A percentile compares a stretch with the other conserved stretches of the same genome.
These are phyloP conservation scores for Gymnorhina tibicen DNA, from an alignment of 2,113 vertebrate genomes.

Conservation along the genomic window DNA sequence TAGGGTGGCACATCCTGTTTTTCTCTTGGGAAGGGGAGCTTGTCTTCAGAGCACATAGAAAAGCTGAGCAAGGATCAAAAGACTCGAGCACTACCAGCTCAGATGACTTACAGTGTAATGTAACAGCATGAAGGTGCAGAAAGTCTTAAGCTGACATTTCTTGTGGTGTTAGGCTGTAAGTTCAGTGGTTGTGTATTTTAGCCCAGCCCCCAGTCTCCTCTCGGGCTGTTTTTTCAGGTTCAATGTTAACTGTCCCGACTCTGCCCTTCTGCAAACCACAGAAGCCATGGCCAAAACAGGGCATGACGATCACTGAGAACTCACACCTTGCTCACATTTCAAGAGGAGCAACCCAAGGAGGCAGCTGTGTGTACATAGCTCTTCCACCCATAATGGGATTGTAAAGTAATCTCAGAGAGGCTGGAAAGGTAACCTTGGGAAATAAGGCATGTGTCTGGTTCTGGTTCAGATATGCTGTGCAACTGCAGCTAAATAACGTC, in stretches of 20 bases:
- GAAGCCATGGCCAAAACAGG: not conserved
- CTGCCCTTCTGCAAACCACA: not conserved
- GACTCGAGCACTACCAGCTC: not conserved
- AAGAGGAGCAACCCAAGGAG: not conserved
- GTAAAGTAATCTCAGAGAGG: not conserved
- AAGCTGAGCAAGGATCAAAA: not conserved
- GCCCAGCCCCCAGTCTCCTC: not conserved
- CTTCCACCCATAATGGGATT: slow-evolving; percentile 4
- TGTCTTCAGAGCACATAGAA: not conserved
- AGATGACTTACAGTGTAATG: not conserved
- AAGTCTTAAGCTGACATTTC: not conserved
- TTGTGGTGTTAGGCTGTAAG: not conserved
- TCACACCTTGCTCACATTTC: not conserved
- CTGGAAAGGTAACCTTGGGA: slow-evolving; percentile 35
- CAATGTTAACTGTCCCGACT: rapidly evolving
- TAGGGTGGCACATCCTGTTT: not conserved
- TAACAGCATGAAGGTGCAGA: not conserved
- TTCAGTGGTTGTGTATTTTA: not conserved
- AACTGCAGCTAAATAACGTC: not conserved
- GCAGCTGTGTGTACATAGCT: not conserved
- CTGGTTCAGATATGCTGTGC: not conserved
- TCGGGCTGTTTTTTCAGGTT: not conserved
- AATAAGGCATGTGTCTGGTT: not conserved
- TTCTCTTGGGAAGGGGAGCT: not conserved
- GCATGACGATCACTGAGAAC: not conserved